A percentile compares a stretch with the other conserved stretches of the same genome.
phyloP scores from a whole-genome alignment of 2,888 invertebrate species.

The Xylophagus ater region DNA sequence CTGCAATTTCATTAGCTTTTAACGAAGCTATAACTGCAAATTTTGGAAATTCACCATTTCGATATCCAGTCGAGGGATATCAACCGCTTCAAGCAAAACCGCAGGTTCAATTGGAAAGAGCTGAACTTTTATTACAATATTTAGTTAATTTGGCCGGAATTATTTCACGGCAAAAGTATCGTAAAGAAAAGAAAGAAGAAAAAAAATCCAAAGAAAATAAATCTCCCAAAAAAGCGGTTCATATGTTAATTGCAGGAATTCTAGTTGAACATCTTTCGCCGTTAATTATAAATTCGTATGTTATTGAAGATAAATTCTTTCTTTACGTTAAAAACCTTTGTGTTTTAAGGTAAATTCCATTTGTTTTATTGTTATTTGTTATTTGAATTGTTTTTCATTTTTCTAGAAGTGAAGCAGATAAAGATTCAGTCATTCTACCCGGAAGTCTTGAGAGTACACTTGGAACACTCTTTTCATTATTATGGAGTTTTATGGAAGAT shows the following conservation, averaged over 20 bases:
- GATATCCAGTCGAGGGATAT: constrained; percentile 56
- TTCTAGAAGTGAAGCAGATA: constrained; percentile 25
- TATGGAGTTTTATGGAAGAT: constrained; percentile 36
- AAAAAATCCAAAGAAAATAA: constrained; percentile 10
- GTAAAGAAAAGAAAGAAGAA: constrained; percentile 15
- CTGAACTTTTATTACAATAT: constrained; percentile 30
- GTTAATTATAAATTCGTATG: constrained; percentile 51
- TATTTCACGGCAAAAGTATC: constrained; percentile 28
- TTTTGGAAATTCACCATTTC: constrained; percentile 59
- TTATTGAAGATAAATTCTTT: constrained; percentile 58
- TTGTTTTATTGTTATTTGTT: constrained; percentile 1
- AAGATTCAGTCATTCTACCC: constrained; percentile 24
- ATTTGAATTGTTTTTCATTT: background rate
- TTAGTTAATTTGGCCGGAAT: constrained; percentile 31
- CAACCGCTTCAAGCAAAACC: constrained; percentile 51
- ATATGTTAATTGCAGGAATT: constrained; percentile 44
- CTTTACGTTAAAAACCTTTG: constrained; percentile 35
- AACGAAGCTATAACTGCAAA: constrained; percentile 67
- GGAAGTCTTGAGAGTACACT: constrained; percentile 29
- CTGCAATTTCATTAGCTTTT: constrained; percentile 66
- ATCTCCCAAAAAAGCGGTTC: constrained; percentile 41
- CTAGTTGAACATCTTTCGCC: constrained; percentile 51
- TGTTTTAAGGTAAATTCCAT: constrained; percentile 21
- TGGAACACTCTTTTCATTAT: constrained; percentile 29
- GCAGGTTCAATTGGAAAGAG: constrained; percentile 25